phyloP scores from a whole-genome alignment of 2,797 vertebrate species.

The Apodemus agrarius region DNA sequence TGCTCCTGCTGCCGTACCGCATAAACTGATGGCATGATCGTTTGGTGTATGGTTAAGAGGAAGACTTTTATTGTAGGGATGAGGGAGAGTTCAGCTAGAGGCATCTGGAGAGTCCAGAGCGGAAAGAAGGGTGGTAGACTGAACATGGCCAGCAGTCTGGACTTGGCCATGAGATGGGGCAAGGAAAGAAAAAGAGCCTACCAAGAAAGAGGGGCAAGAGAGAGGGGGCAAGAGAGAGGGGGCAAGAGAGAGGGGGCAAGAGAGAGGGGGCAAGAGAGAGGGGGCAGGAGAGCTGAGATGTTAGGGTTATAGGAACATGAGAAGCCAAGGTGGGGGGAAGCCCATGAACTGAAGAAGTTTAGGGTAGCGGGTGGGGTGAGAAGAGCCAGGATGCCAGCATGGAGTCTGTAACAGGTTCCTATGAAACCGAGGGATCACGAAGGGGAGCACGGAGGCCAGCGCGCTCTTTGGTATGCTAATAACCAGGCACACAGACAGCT shows the following conservation, averaged over 20 bases:
- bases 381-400: background rate
- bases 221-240: background rate
- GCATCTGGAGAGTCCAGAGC: background rate
- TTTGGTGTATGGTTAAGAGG: background rate
- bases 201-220: background rate
- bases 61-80: background rate
- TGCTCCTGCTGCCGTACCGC: background rate
- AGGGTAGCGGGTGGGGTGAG: background rate
- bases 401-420: background rate
- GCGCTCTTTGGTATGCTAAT: background rate
- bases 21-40: background rate
- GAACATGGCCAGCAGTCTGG: background rate
- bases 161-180: background rate
- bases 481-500: background rate
- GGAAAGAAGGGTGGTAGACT: background rate
- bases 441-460: background rate
- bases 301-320: background rate
- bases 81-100: background rate
- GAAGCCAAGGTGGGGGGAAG: too few relatives aligned
- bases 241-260: background rate
- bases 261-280: background rate
- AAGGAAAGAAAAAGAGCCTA: background rate
- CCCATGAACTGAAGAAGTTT: background rate
- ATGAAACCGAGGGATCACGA: rapidly evolving
- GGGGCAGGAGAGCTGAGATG: background rate